A percentile compares a stretch with the other conserved stretches of the same genome.
Conservation (phyloP, 2,888 invertebrate species). For the Heliconius hortense region DNA sequence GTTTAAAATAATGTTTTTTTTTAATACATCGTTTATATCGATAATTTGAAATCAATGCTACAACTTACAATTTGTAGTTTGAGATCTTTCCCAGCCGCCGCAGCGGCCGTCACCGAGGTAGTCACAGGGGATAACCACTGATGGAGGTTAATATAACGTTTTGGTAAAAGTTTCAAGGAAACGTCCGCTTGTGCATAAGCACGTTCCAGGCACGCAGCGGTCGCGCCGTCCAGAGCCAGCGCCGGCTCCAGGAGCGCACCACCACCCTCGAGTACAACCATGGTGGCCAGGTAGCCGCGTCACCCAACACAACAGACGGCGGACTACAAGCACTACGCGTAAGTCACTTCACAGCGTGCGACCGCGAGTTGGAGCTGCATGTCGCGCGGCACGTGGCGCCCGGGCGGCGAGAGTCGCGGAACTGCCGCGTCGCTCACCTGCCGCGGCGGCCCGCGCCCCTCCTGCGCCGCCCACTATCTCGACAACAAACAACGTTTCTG, state of each 20-base stretch:
- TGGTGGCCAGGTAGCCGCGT: constrained; percentile 47
- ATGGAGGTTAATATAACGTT: constrained; percentile 94
- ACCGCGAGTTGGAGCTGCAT: constrained; percentile 67
- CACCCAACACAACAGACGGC: constrained; percentile 45
- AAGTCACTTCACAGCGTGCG: constrained; percentile 61
- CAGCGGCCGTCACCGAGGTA: constrained; percentile 72
- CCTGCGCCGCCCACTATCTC: constrained; percentile 66
- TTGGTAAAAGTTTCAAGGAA: constrained; percentile 94
- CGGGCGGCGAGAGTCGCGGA: constrained; percentile 72
- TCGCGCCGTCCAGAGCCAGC: constrained; percentile 87
- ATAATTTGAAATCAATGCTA: not conserved
- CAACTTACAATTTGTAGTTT: constrained; percentile 88
- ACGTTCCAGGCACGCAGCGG: constrained; percentile 87
- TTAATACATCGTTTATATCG: not conserved
- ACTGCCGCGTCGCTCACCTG: constrained; percentile 65
- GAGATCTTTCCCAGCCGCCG: constrained; percentile 87
- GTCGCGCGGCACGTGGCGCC: constrained; percentile 65
- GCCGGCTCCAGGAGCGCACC: constrained; percentile 81
- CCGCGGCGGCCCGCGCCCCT: constrained; percentile 57
- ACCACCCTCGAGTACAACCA: constrained; percentile 80
- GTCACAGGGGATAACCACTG: constrained; percentile 93
- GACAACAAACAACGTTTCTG: constrained; percentile 77
- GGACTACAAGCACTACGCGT: constrained; percentile 52
- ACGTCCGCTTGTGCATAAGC: constrained; percentile 91
- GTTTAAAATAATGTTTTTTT: too few relatives aligned